Base-by-base conservation (phyloP, 2,888 invertebrate species). In the Sphaerophoria taeniata region DNA sequence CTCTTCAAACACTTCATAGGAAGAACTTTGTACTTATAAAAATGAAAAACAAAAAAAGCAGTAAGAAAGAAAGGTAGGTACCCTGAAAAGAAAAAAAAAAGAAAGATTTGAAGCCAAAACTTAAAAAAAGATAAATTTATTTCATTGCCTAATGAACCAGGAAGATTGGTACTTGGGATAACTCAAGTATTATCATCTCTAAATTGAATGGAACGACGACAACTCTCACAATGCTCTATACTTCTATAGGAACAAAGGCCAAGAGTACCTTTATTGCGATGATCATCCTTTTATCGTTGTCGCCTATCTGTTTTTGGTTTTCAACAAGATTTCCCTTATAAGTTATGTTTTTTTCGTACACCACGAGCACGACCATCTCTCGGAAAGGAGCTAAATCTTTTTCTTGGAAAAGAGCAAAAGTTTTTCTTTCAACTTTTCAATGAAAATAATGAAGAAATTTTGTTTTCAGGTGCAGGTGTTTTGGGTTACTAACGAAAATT, bases 141-240 rank as follows among this genome's bases (percentile, higher is more conserved):
- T 56, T 63, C 72, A 85, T 72, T 85, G 85, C 85, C 73, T 81
- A 85, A 85, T 85, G 85, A 85, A 81, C 76, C 85, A 85, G 58
- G 47, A 81, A 81, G 81, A 81, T 85, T 80, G 81, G 61, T 77
- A 73, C 72, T 85, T 53, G 56, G 69, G 81, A 85, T 85, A 85
- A 70, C 56, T 85, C 53, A 85, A 85, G 85, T 65, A 85, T 81
- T 74, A 73, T 85, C 81, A 85, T 76, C 76, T 77, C 70, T 81
- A 76, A 60, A 77, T 85, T 85, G 81, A 85, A 85, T 81, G 73
- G 73, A 85, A 85, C 70, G 80, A 69, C 56, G 51, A 74, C 45
- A 24, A 49, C 47, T 49, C 31, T 47, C 12, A 12, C n/a, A n/a
- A n/a, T n/a, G n/a, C n/a, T n/a, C n/a, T n/a, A n/a, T n/a, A n/a